A percentile compares a stretch with the other conserved stretches of the same genome.
Evolutionary conservation across 1,140 invertebrate species (phyloP).

Genomic region (Tetramorium alpestre): DNA sequence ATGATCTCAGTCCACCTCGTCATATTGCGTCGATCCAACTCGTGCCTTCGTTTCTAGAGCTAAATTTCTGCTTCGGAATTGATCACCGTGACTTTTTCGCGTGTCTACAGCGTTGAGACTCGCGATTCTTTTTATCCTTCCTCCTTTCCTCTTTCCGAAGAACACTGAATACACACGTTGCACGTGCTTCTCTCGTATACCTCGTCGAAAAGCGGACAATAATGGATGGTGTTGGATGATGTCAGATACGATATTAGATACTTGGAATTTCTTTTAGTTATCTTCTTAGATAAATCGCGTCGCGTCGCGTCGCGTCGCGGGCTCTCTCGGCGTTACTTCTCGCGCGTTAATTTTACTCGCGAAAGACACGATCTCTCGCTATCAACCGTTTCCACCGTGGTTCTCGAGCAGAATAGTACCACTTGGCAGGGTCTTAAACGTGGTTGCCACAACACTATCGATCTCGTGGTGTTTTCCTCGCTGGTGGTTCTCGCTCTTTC

Average conservation of each 20-base stretch:
- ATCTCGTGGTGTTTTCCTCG: slow-evolving; percentile 68
- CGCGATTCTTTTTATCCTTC: not conserved
- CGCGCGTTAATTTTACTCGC: slow-evolving; percentile 10
- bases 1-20: slow-evolving; percentile 20
- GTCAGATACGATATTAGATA: not conserved
- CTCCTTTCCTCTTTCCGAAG: no score
- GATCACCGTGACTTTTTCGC: not conserved
- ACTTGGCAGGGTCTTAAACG: slow-evolving; percentile 62
- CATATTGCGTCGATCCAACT: slow-evolving; percentile 18
- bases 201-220: not conserved
- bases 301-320: not conserved
- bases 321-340: not conserved
- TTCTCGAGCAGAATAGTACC: not conserved
- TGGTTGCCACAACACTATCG: slow-evolving; percentile 80
- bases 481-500: slow-evolving; percentile 7
- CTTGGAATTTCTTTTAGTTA: not conserved
- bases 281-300: not conserved
- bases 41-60: not conserved
- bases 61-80: not conserved
- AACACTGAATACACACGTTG: slow-evolving; percentile 36
- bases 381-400: not conserved
- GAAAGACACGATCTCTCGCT: not conserved
- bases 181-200: slow-evolving; percentile 13
- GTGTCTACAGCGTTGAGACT: not conserved
- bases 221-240: not conserved